Evolutionary conservation across 2,113 vertebrate species (phyloP).

Genomic region (Electrona antarctica): DNA sequence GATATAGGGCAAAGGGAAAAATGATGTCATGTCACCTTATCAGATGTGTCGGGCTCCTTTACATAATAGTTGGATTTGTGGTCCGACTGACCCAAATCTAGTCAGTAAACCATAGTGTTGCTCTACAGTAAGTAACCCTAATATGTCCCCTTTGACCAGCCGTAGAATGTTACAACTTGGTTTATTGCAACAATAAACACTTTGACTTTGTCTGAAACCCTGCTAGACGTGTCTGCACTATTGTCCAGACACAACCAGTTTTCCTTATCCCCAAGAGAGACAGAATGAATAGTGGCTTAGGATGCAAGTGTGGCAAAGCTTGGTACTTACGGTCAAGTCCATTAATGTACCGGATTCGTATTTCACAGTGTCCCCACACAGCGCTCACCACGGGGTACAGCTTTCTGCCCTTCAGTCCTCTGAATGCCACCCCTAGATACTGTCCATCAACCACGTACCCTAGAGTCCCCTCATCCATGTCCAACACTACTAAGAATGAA

Average conservation of each 20-base stretch:
- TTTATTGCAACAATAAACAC: conserved; percentile 40
- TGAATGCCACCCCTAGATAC: conserved; percentile 95
- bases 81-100: background rate
- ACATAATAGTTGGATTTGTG: conserved; percentile 12
- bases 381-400: conserved; percentile 97
- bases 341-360: conserved; percentile 98
- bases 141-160: conserved; percentile 12
- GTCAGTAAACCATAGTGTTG: conserved; percentile 5
- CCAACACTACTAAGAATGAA: conserved; percentile 94
- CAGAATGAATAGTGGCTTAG: background rate
- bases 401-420: conserved; percentile 96
- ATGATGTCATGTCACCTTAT: background rate
- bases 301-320: background rate
- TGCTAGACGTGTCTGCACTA: background rate
- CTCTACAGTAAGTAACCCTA: conserved; percentile 30
- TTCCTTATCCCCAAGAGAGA: background rate
- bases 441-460: conserved; percentile 98
- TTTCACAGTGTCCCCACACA: conserved; percentile 99
- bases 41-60: conserved; percentile 13
- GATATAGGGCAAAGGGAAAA: background rate
- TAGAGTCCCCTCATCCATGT: conserved; percentile 97
- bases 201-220: conserved; percentile 1
- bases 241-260: no score
- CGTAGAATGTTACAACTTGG: conserved; percentile 19
- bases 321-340: conserved; percentile 97